Base-by-base conservation (phyloP, 2,113 vertebrate species). In the Chlorodrepanis virens region DNA sequence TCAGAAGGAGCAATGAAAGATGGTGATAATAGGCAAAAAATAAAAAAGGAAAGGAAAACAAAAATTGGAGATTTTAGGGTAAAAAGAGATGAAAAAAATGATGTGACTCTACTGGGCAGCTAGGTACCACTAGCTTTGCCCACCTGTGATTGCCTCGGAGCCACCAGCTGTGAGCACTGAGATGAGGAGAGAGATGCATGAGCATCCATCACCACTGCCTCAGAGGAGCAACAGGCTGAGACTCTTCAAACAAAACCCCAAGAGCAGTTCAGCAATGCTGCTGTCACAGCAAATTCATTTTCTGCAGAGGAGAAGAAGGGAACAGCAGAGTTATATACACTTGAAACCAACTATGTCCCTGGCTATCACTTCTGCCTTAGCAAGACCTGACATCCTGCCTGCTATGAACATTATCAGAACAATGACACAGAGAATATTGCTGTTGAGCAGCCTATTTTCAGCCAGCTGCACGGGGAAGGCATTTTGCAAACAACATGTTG, bases 251-350 rank as follows among this genome's bases (percentile, higher is more conserved):
- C 11, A 56, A 75, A 65, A 22, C 7, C 61, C 60, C 56, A 70
- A 45, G 10, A 40, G 83, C 83, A 89, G 64, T 76, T 91, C 69
- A 44, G 77, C 86, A 92, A 87, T 56, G 87, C 94, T 96, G 91
- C 93, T 91, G 93, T 91, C 93, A 94, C 44, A 92, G 94, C 60
- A 96, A 78, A 96, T 94, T 78, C 45, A 52, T 89, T 82, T 92
- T 84, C 83, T 89, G 81, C 69, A 68, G 87, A 76, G 80, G 47
- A 87, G 60, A 76, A 83, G 50, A 78, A 59, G 87, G 60, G 40
- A 94, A 79, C 67, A 91, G 89, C 83, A 89, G 74, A 76, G 53
- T 82, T 94, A 76, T 31, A 71, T 27, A 70, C 35, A 88, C 79
- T 88, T 78, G 65, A 69, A 91, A 89, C 64, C 44, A 78, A 93